These are phyloP conservation scores for Temnothorax curvispinosus DNA, from an alignment of 1,140 invertebrate genomes.

Conservation along the genomic window DNA sequence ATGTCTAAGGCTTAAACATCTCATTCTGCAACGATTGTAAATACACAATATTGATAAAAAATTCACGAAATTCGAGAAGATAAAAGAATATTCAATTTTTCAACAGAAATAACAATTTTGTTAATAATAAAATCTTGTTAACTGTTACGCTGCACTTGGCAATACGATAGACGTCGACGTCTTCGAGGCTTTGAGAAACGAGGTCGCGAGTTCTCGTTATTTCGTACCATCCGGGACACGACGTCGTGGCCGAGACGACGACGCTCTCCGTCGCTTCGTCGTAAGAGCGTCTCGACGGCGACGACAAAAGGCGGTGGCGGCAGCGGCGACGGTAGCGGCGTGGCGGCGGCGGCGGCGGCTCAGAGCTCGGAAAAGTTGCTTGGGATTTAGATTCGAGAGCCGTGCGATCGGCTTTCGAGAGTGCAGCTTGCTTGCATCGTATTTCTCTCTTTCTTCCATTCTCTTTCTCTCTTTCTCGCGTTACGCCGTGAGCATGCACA, in stretches of 20 bases:
- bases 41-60: neutral
- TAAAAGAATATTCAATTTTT: neutral
- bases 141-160: neutral
- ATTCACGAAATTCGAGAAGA: neutral
- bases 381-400: conserved; percentile 64
- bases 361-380: conserved; percentile 50
- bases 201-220: conserved; percentile 24
- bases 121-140: conserved; percentile 21
- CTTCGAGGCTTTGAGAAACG: neutral
- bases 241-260: neutral
- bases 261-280: neutral
- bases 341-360: neutral
- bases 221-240: conserved; percentile 20
- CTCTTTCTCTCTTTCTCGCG: neutral
- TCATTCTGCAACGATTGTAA: neutral
- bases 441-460: neutral
- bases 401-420: conserved; percentile 56
- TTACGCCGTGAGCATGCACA: neutral
- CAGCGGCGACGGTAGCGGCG: no score
- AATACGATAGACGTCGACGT: neutral
- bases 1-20: neutral
- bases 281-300: conserved; percentile 42
- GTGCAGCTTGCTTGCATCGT: conserved; percentile 42
- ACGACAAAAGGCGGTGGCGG: conserved; percentile 18
- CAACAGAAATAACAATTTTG: neutral